Evolutionary conservation across 2,888 invertebrate species (phyloP).

Genomic region (Trichopria drosophilae): DNA sequence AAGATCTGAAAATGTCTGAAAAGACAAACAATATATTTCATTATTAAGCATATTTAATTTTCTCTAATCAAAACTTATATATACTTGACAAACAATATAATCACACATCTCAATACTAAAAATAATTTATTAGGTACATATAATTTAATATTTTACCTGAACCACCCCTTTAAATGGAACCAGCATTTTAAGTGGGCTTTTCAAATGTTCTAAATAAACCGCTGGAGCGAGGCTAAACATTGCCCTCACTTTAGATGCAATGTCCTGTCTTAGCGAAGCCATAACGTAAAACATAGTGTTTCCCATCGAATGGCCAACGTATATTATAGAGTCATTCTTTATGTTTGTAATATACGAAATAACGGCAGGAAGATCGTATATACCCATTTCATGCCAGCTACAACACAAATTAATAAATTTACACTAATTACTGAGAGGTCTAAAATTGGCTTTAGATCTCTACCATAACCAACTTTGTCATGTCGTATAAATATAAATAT

Average conservation of each 20-base stretch:
- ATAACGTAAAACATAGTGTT: conserved; percentile 75
- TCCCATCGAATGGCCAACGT: conserved; percentile 59
- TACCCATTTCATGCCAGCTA: conserved; percentile 12
- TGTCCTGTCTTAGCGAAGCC: conserved; percentile 69
- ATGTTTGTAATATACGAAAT: conserved; percentile 51
- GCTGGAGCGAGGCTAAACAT: conserved; percentile 71
- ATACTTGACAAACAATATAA: no score
- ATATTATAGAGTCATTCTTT: conserved; percentile 53
- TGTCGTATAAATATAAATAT: no score
- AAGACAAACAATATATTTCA: conserved; percentile 29
- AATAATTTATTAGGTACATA: no score
- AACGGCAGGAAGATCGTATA: conserved; percentile 8
- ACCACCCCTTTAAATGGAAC: no score
- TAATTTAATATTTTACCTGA: no score
- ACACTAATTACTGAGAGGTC: not conserved
- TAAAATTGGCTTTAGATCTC: no score
- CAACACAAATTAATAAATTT: not conserved
- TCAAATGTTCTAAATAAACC: conserved; percentile 68
- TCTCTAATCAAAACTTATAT: no score
- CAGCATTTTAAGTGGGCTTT: conserved; percentile 71
- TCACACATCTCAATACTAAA: no score
- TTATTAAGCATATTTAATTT: no score
- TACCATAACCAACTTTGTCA: no score
- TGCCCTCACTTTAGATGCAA: conserved; percentile 67
- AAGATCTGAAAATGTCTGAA: conserved; percentile 65